Base-by-base conservation (phyloP, 2,113 vertebrate species). In the Myotis yumanensis region DNA sequence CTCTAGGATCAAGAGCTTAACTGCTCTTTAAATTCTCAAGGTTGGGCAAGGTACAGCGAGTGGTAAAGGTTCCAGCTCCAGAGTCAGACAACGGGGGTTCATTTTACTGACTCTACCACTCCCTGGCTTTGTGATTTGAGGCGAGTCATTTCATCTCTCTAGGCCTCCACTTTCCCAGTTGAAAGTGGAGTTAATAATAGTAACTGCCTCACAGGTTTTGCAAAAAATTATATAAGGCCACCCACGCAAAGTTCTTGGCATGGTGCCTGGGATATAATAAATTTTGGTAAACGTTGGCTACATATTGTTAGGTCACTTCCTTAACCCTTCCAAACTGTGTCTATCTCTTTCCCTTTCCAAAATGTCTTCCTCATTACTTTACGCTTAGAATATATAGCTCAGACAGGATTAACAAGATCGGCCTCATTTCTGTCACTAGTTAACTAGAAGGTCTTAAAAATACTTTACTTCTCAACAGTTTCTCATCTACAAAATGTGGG, bases 151-250 rank as follows among this genome's bases (percentile, higher is more conserved):
- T 95, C 15, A 86, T 86, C 89, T 96, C 89, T 76, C n/a, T 76
- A 90, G 84, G 89, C 64, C 59, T 96, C 69, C 23, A 48, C 80
- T 91, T 87, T 80, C 89, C 93, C 51, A 25, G 64, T 81, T 77
- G 81, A 94, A 87, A 96, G 62, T 62, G 40, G 54, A 81, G 57
- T 90, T 95, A 95, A 93, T 97, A 89, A 94, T 95, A 93, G 93
- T 77, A 92, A 83, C 66, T 43, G 12, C 80, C 79, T 91, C 35
- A 20, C 84, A 88, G 76, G 66, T 79, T 94, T 95, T 96, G 76
- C 84, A 95, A 68, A 68, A 94, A 86, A 84, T 97, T 93, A 75
- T 15, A 2, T 87, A 84, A 91, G 51, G 16, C 91, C 22, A 35
- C 57, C 76, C n/a, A 43, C 90, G 77, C 90, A 40, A 93, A 91